Conservation (phyloP, 2,888 invertebrate species). For the Drosophila siamana region DNA sequence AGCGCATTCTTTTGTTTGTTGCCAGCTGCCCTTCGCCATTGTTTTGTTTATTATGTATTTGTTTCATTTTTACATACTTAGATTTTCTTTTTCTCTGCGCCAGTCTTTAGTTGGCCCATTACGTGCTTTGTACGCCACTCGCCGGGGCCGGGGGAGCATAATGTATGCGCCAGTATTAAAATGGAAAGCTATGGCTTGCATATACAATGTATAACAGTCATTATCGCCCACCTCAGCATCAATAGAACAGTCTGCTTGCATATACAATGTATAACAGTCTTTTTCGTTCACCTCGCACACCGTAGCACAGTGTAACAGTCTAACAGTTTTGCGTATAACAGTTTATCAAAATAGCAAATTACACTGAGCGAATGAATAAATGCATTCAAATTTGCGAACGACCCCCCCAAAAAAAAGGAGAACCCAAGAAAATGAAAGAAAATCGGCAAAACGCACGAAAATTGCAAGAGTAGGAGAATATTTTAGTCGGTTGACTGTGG, state of each 20-base stretch:
- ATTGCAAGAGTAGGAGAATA: constrained; percentile 47
- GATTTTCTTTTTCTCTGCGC: constrained; percentile 42
- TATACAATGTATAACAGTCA: constrained; percentile 31
- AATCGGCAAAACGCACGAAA: constrained; percentile 53
- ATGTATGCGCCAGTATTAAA: constrained; percentile 59
- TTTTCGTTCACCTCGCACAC: no score
- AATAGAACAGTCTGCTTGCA: no score
- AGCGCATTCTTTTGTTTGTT: constrained; percentile 72
- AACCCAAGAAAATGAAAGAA: constrained; percentile 11
- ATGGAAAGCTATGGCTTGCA: constrained; percentile 41
- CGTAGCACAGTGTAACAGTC: constrained; percentile 20
- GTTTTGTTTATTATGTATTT: constrained; percentile 79
- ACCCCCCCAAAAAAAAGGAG: not conserved
- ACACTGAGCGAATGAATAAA: constrained; percentile 72
- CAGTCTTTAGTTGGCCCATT: constrained; percentile 74
- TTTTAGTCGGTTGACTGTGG: constrained; percentile 43
- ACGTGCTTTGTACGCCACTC: constrained; percentile 39
- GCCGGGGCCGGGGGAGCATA: constrained; percentile 36
- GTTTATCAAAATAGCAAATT: constrained; percentile 55
- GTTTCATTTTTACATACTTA: constrained; percentile 77
- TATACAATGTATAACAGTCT: constrained; percentile 3
- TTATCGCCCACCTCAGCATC: no score
- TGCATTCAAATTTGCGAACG: constrained; percentile 50
- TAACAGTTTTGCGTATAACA: constrained; percentile 9
- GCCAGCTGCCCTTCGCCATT: constrained; percentile 67